Evolutionary conservation across 23 tunicate species (phyloP), one percentile per base, ranked within the genome.

Genomic region (Trididemnum nubilum): DNA sequence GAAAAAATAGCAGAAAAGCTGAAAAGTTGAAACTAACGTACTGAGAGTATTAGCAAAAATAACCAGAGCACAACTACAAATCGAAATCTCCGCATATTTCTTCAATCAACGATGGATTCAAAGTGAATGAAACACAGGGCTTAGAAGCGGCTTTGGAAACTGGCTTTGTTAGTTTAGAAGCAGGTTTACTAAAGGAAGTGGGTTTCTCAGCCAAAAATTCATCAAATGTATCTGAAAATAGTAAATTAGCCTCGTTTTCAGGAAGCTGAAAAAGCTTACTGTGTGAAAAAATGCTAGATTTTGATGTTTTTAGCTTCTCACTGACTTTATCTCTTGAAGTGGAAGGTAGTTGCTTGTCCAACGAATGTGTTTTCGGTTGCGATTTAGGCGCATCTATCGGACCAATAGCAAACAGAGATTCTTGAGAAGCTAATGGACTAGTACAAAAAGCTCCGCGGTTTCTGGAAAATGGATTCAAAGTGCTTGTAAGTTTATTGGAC

Each of bases 31-130:
- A n/a, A n/a, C n/a, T n/a, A n/a, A n/a, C n/a, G n/a, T n/a, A n/a
- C n/a, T n/a, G n/a, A n/a, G n/a, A n/a, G n/a, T n/a, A n/a, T n/a
- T n/a, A n/a, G n/a, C n/a, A n/a, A n/a, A n/a, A n/a, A n/a, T n/a
- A n/a, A n/a, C n/a, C n/a, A n/a, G n/a, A n/a, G n/a, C n/a, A n/a
- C n/a, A n/a, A 9, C 54, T 30, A 66, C 23, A 81, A 29, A 38
- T 69, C 78, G 25, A 82, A 82, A 51, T 82, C 78, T 34, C 51
- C 70, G 33, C 86, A 70, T 35, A 82, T 69, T 28, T 82, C 86
- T 44, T 69, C 86, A 3, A 82, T 82, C 22, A 82, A 49, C 32
- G 35, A 37, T 3, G 78, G 65, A 32, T 82, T 78, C 23, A 82
- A 78, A 28, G 65, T 82, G 29, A 82, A 70, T 2, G 79, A 73